Evolutionary conservation across 1,140 invertebrate species (phyloP).

Genomic region (Trypoxylus dichotomus): DNA sequence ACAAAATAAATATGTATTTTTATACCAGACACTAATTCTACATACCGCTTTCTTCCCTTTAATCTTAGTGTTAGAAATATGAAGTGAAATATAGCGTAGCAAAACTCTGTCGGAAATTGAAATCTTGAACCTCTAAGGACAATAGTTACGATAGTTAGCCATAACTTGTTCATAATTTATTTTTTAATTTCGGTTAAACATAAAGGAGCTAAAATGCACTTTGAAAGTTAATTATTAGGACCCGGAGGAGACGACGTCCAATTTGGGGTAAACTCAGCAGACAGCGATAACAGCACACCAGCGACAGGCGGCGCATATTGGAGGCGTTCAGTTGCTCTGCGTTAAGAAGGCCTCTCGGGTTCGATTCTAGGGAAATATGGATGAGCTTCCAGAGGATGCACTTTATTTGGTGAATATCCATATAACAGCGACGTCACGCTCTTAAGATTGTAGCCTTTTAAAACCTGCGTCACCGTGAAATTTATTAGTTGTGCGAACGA

Average conservation of each 20-base stretch:
- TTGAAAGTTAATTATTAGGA: constrained; percentile 14
- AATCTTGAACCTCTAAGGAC: constrained; percentile 2
- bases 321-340: not conserved
- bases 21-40: too few relatives aligned
- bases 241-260: not conserved
- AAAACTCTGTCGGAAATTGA: not conserved
- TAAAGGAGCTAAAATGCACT: not conserved
- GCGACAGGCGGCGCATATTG: not conserved
- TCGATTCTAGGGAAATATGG: constrained; percentile 8
- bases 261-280: constrained; percentile 12
- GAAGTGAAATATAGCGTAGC: not conserved
- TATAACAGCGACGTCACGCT: not conserved
- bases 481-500: not conserved
- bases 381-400: constrained; percentile 15
- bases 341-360: constrained; percentile 6
- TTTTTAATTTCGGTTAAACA: not conserved
- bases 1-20: too few relatives aligned
- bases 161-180: constrained; percentile 13
- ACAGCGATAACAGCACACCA: not conserved
- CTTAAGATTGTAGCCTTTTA: constrained; percentile 15
- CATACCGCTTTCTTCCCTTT: too few relatives aligned
- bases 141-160: not conserved
- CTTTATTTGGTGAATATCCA: constrained; percentile 1
- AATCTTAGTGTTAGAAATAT: too few relatives aligned
- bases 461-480: constrained; percentile 15